Evolutionary conservation across 30 jellyfish, hydroid and myxozoan species (phyloP), one percentile per base, ranked within the genome.

Genomic region (Pelagia noctiluca): DNA sequence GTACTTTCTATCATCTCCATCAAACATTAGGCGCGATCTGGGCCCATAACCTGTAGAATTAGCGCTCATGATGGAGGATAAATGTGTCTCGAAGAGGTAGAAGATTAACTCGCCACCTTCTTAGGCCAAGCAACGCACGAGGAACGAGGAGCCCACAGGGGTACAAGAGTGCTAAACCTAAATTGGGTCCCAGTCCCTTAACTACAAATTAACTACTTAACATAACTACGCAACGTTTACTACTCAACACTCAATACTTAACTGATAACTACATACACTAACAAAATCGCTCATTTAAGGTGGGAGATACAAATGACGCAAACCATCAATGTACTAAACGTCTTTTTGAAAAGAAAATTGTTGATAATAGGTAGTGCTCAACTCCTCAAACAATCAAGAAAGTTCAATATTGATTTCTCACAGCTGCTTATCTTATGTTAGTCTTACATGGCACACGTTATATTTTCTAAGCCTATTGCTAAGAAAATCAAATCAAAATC

Each of bases 11-110:
- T 60, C 72, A 24, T 60, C 72, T 60, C 72, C 72, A 26, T 60
- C 72, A n/a, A 60, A 60, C 72, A 26, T 60, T 5, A 60, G 29
- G 19, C 11, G 10, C 12, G 19, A 4, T 5, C 72, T 60, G 72
- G 72, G 72, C 72, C 72, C 72, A n/a, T 60, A 60, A 60, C 8
- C 72, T 60, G n/a, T n/a, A n/a, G n/a, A n/a, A n/a, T n/a, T n/a
- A n/a, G n/a, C n/a, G n/a, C n/a, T n/a, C n/a, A n/a, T n/a, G n/a
- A n/a, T n/a, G n/a, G n/a, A n/a, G n/a, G n/a, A n/a, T n/a, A n/a
- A n/a, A n/a, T n/a, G n/a, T n/a, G n/a, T n/a, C n/a, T n/a, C n/a
- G n/a, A n/a, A n/a, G n/a, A n/a, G n/a, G n/a, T n/a, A n/a, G n/a
- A n/a, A n/a, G n/a, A n/a, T n/a, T n/a, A n/a, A n/a, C n/a, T n/a